Conservation (phyloP, 2,888 invertebrate genomes). For the Cyclophora punctaria region DNA sequence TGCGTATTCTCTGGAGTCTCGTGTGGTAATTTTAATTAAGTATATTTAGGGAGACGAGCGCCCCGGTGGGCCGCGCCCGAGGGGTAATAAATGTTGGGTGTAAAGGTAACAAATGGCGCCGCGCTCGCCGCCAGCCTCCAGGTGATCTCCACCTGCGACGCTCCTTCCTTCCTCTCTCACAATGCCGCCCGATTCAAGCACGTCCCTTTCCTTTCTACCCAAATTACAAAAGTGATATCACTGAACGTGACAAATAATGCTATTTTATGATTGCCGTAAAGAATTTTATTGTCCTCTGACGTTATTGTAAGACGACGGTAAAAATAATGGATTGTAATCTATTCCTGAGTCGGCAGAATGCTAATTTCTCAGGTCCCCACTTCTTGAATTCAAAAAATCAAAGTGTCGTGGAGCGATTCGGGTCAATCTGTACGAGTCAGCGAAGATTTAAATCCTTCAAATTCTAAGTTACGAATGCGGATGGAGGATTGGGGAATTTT, state of each 20-base stretch:
- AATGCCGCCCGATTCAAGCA: slow-evolving; percentile 34
- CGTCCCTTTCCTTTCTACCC: slow-evolving; percentile 22
- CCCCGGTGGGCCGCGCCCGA: slow-evolving; percentile 30
- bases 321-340: slow-evolving; percentile 4
- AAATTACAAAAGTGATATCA: slow-evolving; percentile 24
- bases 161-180: slow-evolving; percentile 47
- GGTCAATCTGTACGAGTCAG: slow-evolving; percentile 43
- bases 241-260: slow-evolving; percentile 24
- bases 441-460: slow-evolving; percentile 53
- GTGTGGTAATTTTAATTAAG: slow-evolving; percentile 70
- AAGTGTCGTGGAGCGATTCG: slow-evolving; percentile 30
- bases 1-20: slow-evolving; percentile 42
- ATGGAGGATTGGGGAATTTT: slow-evolving; percentile 43
- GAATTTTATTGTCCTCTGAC: slow-evolving; percentile 17
- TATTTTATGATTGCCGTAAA: slow-evolving; percentile 20
- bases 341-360: slow-evolving; percentile 4
- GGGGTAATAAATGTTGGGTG: slow-evolving; percentile 56
- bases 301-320: slow-evolving; percentile 1
- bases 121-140: slow-evolving; percentile 27
- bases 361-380: slow-evolving; percentile 13
- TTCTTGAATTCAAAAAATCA: slow-evolving; percentile 18
- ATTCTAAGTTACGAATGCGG: slow-evolving; percentile 44
- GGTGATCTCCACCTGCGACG: slow-evolving; percentile 49
- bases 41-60: slow-evolving; percentile 58
- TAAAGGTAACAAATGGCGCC: slow-evolving; percentile 61